Percentiles rank a stretch among this genome's conserved stretches.
Conservation (phyloP, 1,140 invertebrate species). For the Drosophila mayri region DNA sequence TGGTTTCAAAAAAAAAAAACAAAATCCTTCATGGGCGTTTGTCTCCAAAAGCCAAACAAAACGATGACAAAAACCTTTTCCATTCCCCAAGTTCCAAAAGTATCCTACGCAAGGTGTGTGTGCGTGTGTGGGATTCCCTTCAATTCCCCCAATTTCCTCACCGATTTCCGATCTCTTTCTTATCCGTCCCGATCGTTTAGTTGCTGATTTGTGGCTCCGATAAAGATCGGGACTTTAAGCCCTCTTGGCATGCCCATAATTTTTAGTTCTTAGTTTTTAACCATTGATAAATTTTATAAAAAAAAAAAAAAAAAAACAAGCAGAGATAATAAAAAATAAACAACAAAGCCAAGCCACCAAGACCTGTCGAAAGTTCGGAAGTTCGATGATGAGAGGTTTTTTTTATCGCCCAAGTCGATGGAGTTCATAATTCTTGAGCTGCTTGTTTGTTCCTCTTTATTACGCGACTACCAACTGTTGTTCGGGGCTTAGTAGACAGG, state of each 20-base stretch:
- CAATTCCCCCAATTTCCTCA: not conserved
- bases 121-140: conserved; percentile 15
- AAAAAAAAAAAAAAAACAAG: not conserved
- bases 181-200: conserved; percentile 39
- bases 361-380: conserved; percentile 54
- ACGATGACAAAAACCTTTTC: conserved; percentile 19
- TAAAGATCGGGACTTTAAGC: conserved; percentile 55
- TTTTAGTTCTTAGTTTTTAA: conserved; percentile 48
- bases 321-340: conserved; percentile 8
- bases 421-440: conserved; percentile 46
- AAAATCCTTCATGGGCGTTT: conserved; percentile 41
- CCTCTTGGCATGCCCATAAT: conserved; percentile 67
- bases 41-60: conserved; percentile 17
- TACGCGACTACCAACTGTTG: conserved; percentile 16
- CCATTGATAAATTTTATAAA: conserved; percentile 19
- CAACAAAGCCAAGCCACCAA: conserved; percentile 17
- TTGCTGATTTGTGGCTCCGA: conserved; percentile 46
- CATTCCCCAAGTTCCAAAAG: not conserved
- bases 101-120: conserved; percentile 37
- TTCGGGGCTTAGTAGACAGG: conserved; percentile 5
- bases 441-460: conserved; percentile 49
- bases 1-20: conserved; percentile 4
- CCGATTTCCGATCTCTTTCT: not conserved
- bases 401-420: conserved; percentile 40
- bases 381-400: conserved; percentile 38